Evolutionary conservation across 2,888 invertebrate genomes (phyloP), one percentile per base, ranked within the genome.

Genomic region (Latrodectus elegans): DNA sequence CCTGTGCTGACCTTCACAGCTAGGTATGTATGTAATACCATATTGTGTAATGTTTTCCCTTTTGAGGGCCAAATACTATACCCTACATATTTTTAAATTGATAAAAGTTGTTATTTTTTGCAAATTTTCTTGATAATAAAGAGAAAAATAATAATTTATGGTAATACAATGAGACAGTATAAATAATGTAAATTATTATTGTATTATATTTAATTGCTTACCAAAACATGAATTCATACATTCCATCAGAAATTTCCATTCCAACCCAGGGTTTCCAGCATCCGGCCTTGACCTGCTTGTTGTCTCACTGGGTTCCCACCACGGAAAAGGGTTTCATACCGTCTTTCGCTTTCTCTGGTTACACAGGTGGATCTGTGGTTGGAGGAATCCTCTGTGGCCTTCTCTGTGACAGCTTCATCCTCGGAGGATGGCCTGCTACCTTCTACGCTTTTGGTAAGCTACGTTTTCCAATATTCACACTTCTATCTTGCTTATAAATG

Each of bases 231-330:
- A 60, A 10, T 60, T 4, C 55, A 22, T 22, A 22, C 22, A 22
- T 22, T 22, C 22, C 22, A 22, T 22, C 22, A 22, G 22, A 22
- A 22, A 22, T 1, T 22, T 22, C 22, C 4, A 6, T 60, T 60
- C 55, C 55, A 52, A 17, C 26, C 6, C 49, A 96, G 95, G 95
- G 96, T 8, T 95, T 96, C 96, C 91, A 97, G 96, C 90, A 95
- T 91, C 96, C 96, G 0, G 95, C 95, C 88, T 96, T 96, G 89
- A 96, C 96, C 92, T 96, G 96, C 0, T 94, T 96, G 49, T 96
- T 96, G 96, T 93, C 96, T 0, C 94, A 94, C 84, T 97, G 97
- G 97, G 95, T 96, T n/a, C 97, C 97, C 1, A 95, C 95, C 0
- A 91, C 95, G 67, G 97, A 97, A 91, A 94, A 96, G 72, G 95